These are phyloP conservation scores for Rhizomys pruinosus DNA, from an alignment of 2,113 vertebrate genomes.

Conservation along the genomic window DNA sequence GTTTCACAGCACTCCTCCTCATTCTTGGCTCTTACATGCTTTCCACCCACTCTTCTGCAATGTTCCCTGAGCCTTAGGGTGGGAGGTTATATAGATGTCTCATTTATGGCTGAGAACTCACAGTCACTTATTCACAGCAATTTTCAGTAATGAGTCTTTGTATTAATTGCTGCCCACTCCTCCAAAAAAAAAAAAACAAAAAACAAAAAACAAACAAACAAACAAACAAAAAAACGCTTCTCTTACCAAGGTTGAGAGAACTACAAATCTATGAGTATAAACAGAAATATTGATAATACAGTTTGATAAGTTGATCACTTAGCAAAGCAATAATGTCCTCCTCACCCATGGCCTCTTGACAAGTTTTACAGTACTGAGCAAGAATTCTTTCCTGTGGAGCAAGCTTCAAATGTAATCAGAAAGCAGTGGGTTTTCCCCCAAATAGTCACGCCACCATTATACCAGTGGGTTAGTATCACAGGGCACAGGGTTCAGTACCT, in stretches of 20 bases:
- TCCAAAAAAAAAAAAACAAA: too few relatives aligned
- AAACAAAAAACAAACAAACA: too few relatives aligned
- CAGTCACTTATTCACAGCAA: neutral
- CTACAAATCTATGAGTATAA: neutral
- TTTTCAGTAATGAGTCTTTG: neutral
- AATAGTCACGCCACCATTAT: neutral
- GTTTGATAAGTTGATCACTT: neutral
- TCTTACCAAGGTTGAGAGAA: neutral
- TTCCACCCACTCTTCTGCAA: neutral
- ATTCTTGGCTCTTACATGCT: neutral
- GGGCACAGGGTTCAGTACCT: too few relatives aligned
- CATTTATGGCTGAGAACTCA: neutral
- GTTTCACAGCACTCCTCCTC: neutral
- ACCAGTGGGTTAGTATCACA: too few relatives aligned
- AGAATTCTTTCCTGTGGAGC: neutral
- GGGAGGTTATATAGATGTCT: neutral
- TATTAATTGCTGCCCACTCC: neutral
- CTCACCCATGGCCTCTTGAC: neutral
- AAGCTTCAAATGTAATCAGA: neutral
- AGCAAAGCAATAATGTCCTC: neutral
- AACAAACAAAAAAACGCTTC: neutral
- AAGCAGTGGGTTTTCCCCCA: neutral
- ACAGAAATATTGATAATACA: neutral
- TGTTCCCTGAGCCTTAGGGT: neutral
- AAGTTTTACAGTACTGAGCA: neutral